Percentiles rank a stretch among this genome's conserved stretches.
These are phyloP conservation scores for Dicaeum eximium DNA, from an alignment of 2,113 vertebrate genomes.

Conservation along the genomic window DNA sequence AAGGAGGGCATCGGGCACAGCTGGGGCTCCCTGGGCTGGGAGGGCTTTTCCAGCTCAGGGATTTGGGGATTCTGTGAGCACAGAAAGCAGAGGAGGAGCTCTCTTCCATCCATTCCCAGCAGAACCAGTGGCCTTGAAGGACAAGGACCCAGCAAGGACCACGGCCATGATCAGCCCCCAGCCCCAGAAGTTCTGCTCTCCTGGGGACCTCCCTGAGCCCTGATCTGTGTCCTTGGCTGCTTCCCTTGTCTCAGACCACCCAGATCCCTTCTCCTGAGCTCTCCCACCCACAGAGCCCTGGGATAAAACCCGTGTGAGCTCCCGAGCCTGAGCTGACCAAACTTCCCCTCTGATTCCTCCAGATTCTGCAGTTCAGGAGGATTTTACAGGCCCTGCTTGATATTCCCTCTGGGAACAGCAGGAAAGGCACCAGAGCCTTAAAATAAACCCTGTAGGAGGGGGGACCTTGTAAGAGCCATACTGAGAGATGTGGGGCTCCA, in stretches of 20 bases:
- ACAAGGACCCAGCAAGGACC: background rate
- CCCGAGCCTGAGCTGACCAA: background rate
- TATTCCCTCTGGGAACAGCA: background rate
- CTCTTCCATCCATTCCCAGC: background rate
- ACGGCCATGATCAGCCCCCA: background rate
- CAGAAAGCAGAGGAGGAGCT: background rate
- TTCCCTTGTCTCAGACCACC: background rate
- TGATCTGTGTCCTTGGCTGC: background rate
- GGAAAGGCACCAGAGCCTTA: background rate
- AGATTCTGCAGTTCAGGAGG: background rate
- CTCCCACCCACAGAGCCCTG: background rate
- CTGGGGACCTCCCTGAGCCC: fast-evolving
- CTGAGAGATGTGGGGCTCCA: no score
- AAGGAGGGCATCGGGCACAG: background rate
- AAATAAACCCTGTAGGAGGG: background rate
- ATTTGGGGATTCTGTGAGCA: fast-evolving
- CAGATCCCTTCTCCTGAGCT: background rate
- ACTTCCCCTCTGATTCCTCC: fast-evolving
- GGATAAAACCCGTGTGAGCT: background rate
- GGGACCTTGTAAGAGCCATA: no score
- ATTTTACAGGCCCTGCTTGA: background rate
- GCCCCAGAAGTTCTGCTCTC: background rate
- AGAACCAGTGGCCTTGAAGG: background rate
- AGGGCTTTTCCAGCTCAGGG: background rate
- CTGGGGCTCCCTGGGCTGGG: background rate